Evolutionary conservation across 2,888 invertebrate species (phyloP), one percentile per base, ranked within the genome.

Genomic region (Leucoptera coffeella): DNA sequence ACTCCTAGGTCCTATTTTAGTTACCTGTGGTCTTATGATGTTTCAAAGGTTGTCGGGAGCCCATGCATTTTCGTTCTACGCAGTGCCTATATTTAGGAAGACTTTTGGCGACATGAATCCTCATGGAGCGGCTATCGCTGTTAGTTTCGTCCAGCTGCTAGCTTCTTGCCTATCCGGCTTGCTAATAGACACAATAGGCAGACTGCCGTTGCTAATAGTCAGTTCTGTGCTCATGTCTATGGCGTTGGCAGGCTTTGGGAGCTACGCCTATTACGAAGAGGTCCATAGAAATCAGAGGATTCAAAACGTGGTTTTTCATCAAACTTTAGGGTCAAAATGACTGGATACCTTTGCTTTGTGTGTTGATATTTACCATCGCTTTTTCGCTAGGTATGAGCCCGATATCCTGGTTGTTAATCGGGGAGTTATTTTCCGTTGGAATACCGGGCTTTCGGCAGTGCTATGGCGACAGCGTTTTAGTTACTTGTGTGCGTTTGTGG

Each of bases 341-440:
- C 46, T 85, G 85, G 89, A 85, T 90, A 38, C 89, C 89, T 6
- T 50, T 90, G 33, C 71, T 87, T 9, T 88, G 88, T 56, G 85
- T 87, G 2, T 65, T 89, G 34, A 81, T 88, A 15, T 89, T 88
- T 51, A 87, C 88, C 2, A 81, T 87, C 31, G 88, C 88, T 22
- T 88, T 88, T 48, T 85, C 87, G n/a, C 59, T 89, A 39, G 89
- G 89, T 27, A 87, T 89, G 61, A 88, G 86, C 49, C 89, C 90
- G 14, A 88, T 90, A 45, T 88, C 89, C 15, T 88, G 88, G 84
- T 59, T 90, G 34, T 65, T 89, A 43, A 83, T 87, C 41, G 86
- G 85, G 30, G 88, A 88, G 51, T 59, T 90, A 29, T 29, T 88
- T 92, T 58, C 84, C 92, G 25, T 51, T 86, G 31, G 85, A 88